Percentiles rank a stretch among this genome's conserved stretches.
These are phyloP conservation scores for Aplodontia rufa DNA, from an alignment of 2,113 vertebrate genomes.

Conservation along the genomic window DNA sequence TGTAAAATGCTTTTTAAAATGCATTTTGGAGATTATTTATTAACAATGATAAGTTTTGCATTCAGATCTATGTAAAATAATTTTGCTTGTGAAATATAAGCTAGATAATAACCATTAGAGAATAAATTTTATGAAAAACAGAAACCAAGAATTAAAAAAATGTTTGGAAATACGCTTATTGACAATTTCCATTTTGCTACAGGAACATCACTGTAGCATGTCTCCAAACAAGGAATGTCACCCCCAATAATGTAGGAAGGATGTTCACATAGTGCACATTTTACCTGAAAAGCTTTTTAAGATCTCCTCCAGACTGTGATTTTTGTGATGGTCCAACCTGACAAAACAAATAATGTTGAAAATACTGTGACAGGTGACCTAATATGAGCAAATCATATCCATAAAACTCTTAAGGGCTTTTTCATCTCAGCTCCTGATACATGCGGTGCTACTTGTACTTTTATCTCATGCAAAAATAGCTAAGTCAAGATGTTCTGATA, in stretches of 20 bases:
- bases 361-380: neutral
- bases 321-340: neutral
- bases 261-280: neutral
- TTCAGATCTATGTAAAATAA: neutral
- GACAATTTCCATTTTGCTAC: accelerated
- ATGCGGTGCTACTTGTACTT: neutral
- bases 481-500: constrained; percentile 57
- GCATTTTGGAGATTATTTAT: neutral
- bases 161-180: neutral
- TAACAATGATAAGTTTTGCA: neutral
- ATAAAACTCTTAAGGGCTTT: neutral
- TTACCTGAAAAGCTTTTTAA: neutral
- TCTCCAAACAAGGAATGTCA: neutral
- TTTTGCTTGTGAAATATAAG: neutral
- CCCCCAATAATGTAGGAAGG: no score
- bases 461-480: neutral
- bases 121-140: neutral
- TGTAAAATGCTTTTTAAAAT: neutral
- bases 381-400: neutral
- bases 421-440: neutral
- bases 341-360: neutral
- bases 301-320: neutral
- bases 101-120: neutral
- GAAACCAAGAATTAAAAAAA: neutral
- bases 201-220: accelerated